Evolutionary conservation across 2,797 vertebrate genomes (phyloP).

Genomic region (Erethizon dorsatum): DNA sequence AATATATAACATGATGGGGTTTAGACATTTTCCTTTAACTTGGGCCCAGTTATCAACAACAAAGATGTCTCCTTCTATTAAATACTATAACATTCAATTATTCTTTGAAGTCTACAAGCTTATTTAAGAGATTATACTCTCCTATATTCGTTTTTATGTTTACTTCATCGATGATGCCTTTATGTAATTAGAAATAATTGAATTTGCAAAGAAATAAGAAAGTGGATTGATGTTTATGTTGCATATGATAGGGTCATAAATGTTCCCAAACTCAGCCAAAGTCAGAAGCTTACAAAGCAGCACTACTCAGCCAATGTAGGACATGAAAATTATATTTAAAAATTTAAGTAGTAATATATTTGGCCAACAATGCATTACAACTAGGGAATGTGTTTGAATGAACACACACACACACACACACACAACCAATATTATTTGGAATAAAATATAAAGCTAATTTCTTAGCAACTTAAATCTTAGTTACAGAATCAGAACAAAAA

Average conservation of each 20-base stretch:
- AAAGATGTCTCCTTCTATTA: slow-evolving; percentile 73
- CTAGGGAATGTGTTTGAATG: not conserved
- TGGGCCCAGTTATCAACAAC: slow-evolving; percentile 68
- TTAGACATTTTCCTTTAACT: slow-evolving; percentile 78
- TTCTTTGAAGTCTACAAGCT: slow-evolving; percentile 80
- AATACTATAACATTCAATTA: slow-evolving; percentile 82
- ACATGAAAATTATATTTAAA: slow-evolving; percentile 30
- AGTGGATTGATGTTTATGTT: slow-evolving; percentile 69
- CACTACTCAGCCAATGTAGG: slow-evolving; percentile 56
- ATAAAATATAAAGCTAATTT: slow-evolving; percentile 74
- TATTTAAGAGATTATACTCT: slow-evolving; percentile 85
- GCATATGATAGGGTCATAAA: slow-evolving; percentile 69
- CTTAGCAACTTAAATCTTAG: slow-evolving; percentile 5
- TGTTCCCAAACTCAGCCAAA: slow-evolving; percentile 72
- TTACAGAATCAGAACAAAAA: not conserved
- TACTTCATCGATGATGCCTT: slow-evolving; percentile 83
- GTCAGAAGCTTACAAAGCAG: slow-evolving; percentile 66
- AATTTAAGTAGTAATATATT: slow-evolving; percentile 47
- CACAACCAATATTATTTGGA: slow-evolving; percentile 52
- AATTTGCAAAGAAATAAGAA: slow-evolving; percentile 81
- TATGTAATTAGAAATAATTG: slow-evolving; percentile 87
- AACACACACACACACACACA: not conserved
- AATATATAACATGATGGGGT: slow-evolving; percentile 56
- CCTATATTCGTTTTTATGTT: slow-evolving; percentile 85
- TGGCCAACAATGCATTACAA: slow-evolving; percentile 15